Percentiles rank a stretch among this genome's conserved stretches.
These are phyloP conservation scores for Saiga tatarica DNA, from an alignment of 2,113 vertebrate species.

Conservation along the genomic window DNA sequence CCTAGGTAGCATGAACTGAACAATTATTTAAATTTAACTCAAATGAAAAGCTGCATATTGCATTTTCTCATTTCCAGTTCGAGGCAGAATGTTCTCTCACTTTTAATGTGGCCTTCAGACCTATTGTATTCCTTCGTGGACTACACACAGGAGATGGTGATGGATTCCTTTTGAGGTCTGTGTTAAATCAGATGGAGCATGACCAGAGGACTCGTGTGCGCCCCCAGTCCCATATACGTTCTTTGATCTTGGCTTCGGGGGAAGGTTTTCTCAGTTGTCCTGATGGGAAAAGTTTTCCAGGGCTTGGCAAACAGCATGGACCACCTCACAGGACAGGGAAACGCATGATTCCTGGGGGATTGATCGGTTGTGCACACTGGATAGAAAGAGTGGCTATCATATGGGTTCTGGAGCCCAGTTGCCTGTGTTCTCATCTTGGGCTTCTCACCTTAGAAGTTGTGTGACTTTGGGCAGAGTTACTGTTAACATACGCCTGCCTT, in stretches of 20 bases:
- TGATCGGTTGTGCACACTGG: accelerated
- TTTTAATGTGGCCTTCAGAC: neutral
- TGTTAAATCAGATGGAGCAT: accelerated
- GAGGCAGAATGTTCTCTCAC: neutral
- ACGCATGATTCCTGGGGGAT: accelerated
- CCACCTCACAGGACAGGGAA: too few relatives aligned
- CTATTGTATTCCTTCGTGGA: too few relatives aligned
- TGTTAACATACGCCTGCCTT: neutral
- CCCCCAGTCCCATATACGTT: accelerated
- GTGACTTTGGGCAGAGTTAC: neutral
- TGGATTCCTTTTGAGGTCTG: neutral
- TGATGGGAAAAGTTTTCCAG: neutral
- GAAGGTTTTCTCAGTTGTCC: neutral
- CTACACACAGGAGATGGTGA: accelerated
- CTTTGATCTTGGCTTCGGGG: neutral
- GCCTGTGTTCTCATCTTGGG: neutral
- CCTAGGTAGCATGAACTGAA: neutral
- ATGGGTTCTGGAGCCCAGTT: accelerated
- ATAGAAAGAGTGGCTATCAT: accelerated
- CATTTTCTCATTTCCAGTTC: neutral
- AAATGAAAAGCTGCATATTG: neutral
- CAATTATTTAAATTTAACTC: neutral
- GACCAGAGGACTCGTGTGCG: accelerated
- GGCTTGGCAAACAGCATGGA: neutral
- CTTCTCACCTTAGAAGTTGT: accelerated